Percentiles rank a stretch among this genome's conserved stretches.
Evolutionary conservation across 2,888 invertebrate genomes (phyloP).

Genomic region (Tanytarsus gracilentus): DNA sequence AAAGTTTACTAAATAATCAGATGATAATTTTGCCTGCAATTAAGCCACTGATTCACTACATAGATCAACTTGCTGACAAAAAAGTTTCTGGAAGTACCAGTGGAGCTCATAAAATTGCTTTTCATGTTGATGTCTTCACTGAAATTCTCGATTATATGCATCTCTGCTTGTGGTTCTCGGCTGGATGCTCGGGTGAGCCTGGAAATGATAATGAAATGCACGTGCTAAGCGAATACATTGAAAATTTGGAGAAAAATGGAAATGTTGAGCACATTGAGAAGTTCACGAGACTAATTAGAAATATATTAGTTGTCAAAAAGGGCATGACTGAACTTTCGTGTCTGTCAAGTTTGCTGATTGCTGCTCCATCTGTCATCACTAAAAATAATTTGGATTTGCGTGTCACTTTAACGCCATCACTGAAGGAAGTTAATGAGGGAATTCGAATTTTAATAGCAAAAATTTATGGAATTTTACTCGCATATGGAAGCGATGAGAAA

Average conservation of each 20-base stretch:
- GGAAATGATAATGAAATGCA: conserved; percentile 48
- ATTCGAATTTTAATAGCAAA: conserved; percentile 63
- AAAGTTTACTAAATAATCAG: conserved; percentile 34
- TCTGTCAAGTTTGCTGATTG: conserved; percentile 65
- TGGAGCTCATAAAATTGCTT: neutral
- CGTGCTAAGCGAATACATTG: conserved; percentile 55
- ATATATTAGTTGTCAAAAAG: conserved; percentile 55
- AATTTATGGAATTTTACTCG: conserved; percentile 64
- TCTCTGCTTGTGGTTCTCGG: conserved; percentile 61
- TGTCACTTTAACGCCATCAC: conserved; percentile 41
- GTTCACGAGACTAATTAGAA: conserved; percentile 59
- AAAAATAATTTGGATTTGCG: conserved; percentile 49
- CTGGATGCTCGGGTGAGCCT: conserved; percentile 54
- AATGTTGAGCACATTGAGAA: conserved; percentile 52
- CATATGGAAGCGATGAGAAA: conserved; percentile 46
- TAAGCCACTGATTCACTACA: conserved; percentile 58
- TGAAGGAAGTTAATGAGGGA: conserved; percentile 65
- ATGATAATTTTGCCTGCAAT: conserved; percentile 59
- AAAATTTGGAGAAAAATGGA: conserved; percentile 46
- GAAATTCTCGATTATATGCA: conserved; percentile 59
- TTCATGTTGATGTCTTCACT: conserved; percentile 1
- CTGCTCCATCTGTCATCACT: conserved; percentile 61
- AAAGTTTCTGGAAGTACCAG: conserved; percentile 46
- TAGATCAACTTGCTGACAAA: conserved; percentile 57
- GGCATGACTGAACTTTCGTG: conserved; percentile 57